These are phyloP conservation scores for Hylyphantes graminicola DNA, from an alignment of 1,140 invertebrate genomes.

Conservation along the genomic window DNA sequence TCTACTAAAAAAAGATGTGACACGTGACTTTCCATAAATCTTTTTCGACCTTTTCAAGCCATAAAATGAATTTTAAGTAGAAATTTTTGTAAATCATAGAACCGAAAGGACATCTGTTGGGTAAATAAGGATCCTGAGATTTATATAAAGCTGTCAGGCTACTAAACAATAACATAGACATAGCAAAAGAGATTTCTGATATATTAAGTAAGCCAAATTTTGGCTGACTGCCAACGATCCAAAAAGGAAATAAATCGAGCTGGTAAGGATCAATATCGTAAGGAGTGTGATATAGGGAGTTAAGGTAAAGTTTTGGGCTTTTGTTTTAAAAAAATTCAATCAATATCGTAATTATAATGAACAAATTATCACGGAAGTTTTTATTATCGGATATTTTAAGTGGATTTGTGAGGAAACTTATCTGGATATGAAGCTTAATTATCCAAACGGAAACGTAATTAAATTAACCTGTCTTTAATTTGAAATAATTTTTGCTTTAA, in stretches of 20 bases:
- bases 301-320: background rate
- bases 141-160: background rate
- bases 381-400: too few species aligned
- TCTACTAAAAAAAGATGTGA: too few species aligned
- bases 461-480: too few species aligned
- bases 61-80: background rate
- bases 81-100: background rate
- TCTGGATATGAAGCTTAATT: too few species aligned
- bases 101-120: background rate
- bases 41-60: background rate
- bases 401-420: too few species aligned
- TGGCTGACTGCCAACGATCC: background rate
- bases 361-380: too few species aligned
- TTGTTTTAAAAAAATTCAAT: too few species aligned
- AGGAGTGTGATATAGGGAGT: background rate
- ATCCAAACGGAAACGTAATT: too few species aligned
- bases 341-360: too few species aligned
- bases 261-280: background rate
- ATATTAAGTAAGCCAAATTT: background rate
- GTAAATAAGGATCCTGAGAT: background rate
- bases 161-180: slow-evolving; percentile 1
- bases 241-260: slow-evolving; percentile 4
- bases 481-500: too few species aligned
- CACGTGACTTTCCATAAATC: background rate
- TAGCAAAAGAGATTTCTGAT: slow-evolving; percentile 1